These are phyloP conservation scores for Scaptodrosophila latifasciaeformis DNA, from an alignment of 2,888 invertebrate genomes.

Conservation along the genomic window DNA sequence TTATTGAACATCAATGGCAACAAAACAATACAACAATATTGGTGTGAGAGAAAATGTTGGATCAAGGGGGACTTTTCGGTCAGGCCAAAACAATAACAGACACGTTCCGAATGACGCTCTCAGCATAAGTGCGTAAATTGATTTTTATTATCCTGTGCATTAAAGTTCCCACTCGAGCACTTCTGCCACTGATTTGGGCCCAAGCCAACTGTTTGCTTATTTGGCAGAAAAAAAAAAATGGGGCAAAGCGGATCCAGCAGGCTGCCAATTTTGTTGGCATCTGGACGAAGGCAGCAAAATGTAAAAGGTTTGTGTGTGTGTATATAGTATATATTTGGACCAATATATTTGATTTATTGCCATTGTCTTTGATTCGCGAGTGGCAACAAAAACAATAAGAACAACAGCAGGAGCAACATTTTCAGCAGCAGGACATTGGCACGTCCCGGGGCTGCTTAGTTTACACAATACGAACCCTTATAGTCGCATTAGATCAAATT, in stretches of 20 bases:
- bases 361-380: conserved; percentile 2
- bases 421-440: neutral
- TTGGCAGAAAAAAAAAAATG: conserved; percentile 4
- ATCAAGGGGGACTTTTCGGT: too few species aligned
- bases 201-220: neutral
- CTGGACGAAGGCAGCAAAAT: too few species aligned
- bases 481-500: conserved; percentile 12
- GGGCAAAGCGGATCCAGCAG: neutral
- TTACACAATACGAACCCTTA: too few species aligned
- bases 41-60: too few species aligned
- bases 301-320: neutral
- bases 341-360: conserved; percentile 15
- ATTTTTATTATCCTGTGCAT: conserved; percentile 6
- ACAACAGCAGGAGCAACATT: neutral
- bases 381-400: too few species aligned
- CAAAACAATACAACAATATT: too few species aligned
- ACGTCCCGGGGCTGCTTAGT: conserved; percentile 4
- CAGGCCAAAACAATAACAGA: too few species aligned
- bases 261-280: too few species aligned
- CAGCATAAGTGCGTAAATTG: conserved; percentile 3
- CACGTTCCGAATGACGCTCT: neutral
- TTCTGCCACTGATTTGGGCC: neutral
- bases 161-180: neutral
- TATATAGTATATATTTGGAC: neutral
- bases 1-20: neutral